Conservation (phyloP, 30 jellyfish, hydroid and myxozoan species). For the Cassiopea andromeda region DNA sequence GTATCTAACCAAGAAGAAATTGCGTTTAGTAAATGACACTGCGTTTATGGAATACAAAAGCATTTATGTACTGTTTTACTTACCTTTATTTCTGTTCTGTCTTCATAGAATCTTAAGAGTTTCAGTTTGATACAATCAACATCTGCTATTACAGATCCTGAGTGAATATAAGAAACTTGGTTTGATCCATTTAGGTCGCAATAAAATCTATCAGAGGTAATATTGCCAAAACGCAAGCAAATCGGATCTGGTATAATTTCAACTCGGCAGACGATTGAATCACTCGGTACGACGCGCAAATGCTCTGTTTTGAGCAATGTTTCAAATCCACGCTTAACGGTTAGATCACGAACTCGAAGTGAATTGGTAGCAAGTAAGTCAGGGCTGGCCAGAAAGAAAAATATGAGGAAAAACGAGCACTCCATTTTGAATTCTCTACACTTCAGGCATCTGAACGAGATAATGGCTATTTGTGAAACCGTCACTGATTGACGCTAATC, state of each 20-base stretch:
- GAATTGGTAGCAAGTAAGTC: background rate
- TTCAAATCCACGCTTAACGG: slow-evolving; percentile 24
- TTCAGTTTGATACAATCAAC: slow-evolving; percentile 62
- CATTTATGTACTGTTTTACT: background rate
- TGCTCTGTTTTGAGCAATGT: slow-evolving; percentile 4
- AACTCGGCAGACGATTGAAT: slow-evolving; percentile 45
- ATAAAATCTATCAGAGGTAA: slow-evolving; percentile 6
- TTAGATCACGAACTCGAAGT: background rate
- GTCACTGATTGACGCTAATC: slow-evolving; percentile 7
- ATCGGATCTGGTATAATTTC: slow-evolving; percentile 64
- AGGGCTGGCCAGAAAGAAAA: background rate
- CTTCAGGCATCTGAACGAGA: background rate
- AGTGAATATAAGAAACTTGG: slow-evolving; percentile 28
- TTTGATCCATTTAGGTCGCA: slow-evolving; percentile 16
- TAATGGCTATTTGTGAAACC: background rate
- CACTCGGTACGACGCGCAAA: slow-evolving; percentile 7
- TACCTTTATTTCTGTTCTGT: slow-evolving; percentile 42
- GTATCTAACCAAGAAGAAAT: too few species aligned
- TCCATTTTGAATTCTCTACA: background rate
- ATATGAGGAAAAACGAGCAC: background rate
- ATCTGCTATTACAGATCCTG: slow-evolving; percentile 42
- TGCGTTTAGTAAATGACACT: too few species aligned
- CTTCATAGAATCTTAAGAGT: slow-evolving; percentile 33
- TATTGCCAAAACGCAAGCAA: slow-evolving; percentile 69
- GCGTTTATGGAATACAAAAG: background rate